phyloP scores from a whole-genome alignment of 2,797 vertebrate genomes.

The Cynodonichthys magdalenae region DNA sequence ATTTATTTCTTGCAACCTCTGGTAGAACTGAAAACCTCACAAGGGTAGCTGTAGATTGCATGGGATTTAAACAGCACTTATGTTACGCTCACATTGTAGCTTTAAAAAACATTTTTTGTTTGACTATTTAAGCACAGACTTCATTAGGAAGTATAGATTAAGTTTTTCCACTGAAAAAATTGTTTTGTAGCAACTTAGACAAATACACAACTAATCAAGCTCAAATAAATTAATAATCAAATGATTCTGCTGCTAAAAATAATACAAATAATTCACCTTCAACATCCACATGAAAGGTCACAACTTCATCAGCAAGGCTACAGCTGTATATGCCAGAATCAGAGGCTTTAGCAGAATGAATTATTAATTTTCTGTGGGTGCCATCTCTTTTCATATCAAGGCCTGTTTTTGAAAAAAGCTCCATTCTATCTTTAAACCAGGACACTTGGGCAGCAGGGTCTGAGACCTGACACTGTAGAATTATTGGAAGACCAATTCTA shows the following conservation, averaged over 20 bases:
- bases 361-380: constrained; percentile 71
- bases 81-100: constrained; percentile 41
- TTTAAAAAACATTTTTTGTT: constrained; percentile 17
- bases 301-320: constrained; percentile 70
- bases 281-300: constrained; percentile 78
- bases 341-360: constrained; percentile 76
- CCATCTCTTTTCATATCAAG: constrained; percentile 79
- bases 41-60: constrained; percentile 69
- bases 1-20: constrained; percentile 77
- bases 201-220: not conserved
- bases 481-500: constrained; percentile 73
- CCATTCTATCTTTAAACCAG: constrained; percentile 79
- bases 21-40: constrained; percentile 78
- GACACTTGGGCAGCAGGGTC: constrained; percentile 73
- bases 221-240: not conserved
- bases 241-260: constrained; percentile 15
- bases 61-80: constrained; percentile 46
- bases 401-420: constrained; percentile 76
- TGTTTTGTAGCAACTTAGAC: not conserved
- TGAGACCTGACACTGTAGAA: constrained; percentile 80
- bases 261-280: constrained; percentile 76
- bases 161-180: not conserved
- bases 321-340: constrained; percentile 83
- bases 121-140: not conserved
- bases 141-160: not conserved